Evolutionary conservation across 2,888 invertebrate genomes (phyloP).

Genomic region (Bombylius major): DNA sequence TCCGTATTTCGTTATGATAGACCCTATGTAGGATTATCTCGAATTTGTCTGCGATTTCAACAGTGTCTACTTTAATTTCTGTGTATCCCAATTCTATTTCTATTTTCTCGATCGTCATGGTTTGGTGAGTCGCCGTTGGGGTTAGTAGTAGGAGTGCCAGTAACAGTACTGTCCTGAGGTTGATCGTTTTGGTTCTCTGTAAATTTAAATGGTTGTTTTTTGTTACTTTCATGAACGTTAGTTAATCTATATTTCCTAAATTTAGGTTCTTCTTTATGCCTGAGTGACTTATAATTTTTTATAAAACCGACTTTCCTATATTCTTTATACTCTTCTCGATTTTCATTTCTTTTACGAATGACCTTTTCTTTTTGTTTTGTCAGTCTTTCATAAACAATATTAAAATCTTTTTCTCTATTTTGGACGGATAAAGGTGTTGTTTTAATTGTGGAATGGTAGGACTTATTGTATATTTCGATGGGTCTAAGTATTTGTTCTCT

Average conservation of each 20-base stretch:
- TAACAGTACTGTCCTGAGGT: neutral
- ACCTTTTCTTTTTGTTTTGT: neutral
- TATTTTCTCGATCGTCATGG: neutral
- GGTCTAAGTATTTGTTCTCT: no score
- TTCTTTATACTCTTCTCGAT: neutral
- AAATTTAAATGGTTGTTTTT: conserved; percentile 5
- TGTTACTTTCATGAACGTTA: conserved; percentile 5
- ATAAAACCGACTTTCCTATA: neutral
- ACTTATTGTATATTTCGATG: neutral
- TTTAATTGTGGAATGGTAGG: neutral
- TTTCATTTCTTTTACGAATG: neutral
- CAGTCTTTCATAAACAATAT: neutral
- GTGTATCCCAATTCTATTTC: neutral
- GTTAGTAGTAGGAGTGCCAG: neutral
- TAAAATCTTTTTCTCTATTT: neutral
- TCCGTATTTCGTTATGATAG: conserved; percentile 8
- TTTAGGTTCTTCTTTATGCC: conserved; percentile 3
- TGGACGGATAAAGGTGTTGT: neutral
- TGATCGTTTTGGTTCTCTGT: conserved; percentile 13
- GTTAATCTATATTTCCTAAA: conserved; percentile 6
- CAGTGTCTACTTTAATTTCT: neutral
- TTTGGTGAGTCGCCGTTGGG: neutral
- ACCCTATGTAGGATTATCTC: conserved; percentile 9
- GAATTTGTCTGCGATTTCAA: neutral
- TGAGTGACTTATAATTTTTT: neutral